phyloP scores from a whole-genome alignment of 2,888 invertebrate genomes.

The Trachelus tabidus region DNA sequence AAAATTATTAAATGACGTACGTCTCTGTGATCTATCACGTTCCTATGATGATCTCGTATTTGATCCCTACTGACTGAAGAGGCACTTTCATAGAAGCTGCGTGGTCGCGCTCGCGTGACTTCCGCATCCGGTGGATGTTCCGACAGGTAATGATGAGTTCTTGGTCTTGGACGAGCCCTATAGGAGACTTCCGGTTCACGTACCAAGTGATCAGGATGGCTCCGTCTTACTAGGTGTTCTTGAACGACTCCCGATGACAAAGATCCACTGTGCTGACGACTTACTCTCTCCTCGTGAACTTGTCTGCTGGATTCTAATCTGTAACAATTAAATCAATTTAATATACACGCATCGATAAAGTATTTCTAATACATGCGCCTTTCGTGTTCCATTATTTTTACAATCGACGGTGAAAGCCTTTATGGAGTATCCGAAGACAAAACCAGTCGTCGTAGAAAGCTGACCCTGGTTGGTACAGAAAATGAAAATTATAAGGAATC shows the following conservation, averaged over 20 bases:
- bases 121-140: slow-evolving; percentile 52
- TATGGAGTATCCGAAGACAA: not conserved
- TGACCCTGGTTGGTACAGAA: slow-evolving; percentile 77
- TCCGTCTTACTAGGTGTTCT: slow-evolving; percentile 47
- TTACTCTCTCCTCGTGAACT: slow-evolving; percentile 49
- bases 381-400: not conserved
- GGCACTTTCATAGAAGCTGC: slow-evolving; percentile 62
- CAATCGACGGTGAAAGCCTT: not conserved
- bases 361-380: not conserved
- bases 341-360: not conserved
- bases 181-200: slow-evolving; percentile 53
- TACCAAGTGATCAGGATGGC: slow-evolving; percentile 50
- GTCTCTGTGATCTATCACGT: slow-evolving; percentile 36
- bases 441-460: not conserved
- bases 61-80: slow-evolving; percentile 51
- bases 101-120: slow-evolving; percentile 54
- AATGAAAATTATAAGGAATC: slow-evolving; percentile 4
- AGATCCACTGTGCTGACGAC: slow-evolving; percentile 31
- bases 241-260: slow-evolving; percentile 35
- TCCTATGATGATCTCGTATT: slow-evolving; percentile 47
- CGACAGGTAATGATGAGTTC: slow-evolving; percentile 54
- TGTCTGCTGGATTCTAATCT: slow-evolving; percentile 51
- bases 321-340: slow-evolving; percentile 5
- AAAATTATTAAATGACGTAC: slow-evolving; percentile 9
- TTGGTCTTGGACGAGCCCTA: slow-evolving; percentile 50